Conservation (phyloP, 2,113 vertebrate genomes). For the Spheniscus mendiculus region DNA sequence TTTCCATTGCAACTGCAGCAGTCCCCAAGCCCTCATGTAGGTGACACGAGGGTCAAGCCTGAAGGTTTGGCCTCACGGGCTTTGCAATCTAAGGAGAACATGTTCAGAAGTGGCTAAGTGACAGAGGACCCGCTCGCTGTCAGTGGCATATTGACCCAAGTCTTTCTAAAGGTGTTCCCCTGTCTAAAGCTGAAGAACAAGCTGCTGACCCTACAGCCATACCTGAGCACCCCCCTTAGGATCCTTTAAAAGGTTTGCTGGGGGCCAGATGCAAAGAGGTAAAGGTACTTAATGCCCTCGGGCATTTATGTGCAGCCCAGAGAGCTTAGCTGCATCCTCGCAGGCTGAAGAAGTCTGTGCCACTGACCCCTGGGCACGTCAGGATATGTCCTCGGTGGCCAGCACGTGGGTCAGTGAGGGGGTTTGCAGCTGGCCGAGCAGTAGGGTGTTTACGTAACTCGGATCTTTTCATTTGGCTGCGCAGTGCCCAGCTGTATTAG, state of each 20-base stretch:
- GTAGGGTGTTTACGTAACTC: neutral
- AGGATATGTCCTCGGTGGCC: neutral
- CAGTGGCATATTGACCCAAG: rapidly evolving
- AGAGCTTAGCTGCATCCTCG: rapidly evolving
- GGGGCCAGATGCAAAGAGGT: neutral
- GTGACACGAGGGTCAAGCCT: neutral
- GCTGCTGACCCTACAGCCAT: neutral
- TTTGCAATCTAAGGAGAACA: neutral
- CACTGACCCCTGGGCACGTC: neutral
- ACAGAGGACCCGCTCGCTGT: neutral
- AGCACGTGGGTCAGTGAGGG: neutral
- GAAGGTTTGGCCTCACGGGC: neutral
- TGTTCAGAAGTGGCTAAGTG: neutral
- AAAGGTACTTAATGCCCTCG: neutral
- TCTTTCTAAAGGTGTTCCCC: neutral
- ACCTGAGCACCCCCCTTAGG: neutral
- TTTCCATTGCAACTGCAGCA: neutral
- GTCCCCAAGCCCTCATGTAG: neutral
- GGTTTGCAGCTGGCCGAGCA: neutral
- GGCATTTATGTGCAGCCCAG: neutral
- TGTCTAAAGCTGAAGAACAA: neutral
- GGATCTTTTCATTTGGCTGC: neutral
- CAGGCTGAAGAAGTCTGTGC: neutral
- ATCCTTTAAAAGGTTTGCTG: neutral
- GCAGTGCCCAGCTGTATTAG: neutral